phyloP scores from a whole-genome alignment of 2,888 invertebrate species.

The Watsonalla binaria region DNA sequence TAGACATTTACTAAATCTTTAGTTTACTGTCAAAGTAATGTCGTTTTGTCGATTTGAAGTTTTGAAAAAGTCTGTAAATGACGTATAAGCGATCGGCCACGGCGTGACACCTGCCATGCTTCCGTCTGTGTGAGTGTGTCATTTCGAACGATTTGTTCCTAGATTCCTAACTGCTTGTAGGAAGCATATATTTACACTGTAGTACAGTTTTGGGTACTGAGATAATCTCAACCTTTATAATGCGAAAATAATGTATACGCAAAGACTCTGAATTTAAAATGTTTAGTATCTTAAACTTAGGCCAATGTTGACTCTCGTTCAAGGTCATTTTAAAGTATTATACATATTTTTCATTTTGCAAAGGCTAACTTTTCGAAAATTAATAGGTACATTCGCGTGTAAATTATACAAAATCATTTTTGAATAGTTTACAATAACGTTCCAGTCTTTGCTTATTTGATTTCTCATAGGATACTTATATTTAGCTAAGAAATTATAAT shows the following conservation, averaged over 20 bases:
- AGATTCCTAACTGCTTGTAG: too few relatives aligned
- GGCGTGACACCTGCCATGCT: too few relatives aligned
- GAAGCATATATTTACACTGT: neutral
- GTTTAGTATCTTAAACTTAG: slow-evolving; percentile 8
- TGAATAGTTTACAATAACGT: slow-evolving; percentile 5
- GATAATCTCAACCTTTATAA: neutral
- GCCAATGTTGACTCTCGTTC: slow-evolving; percentile 4
- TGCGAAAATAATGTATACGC: neutral
- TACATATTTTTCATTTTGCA: slow-evolving; percentile 27
- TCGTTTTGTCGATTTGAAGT: too few relatives aligned
- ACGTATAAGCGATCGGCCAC: too few relatives aligned
- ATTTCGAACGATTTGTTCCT: too few relatives aligned
- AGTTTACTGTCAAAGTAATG: too few relatives aligned
- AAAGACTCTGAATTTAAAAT: slow-evolving; percentile 3
- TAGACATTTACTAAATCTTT: too few relatives aligned
- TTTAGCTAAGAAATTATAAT: neutral
- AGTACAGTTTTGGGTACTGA: neutral
- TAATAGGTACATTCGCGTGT: slow-evolving; percentile 13
- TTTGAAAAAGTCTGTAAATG: too few relatives aligned
- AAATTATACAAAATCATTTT: slow-evolving; percentile 11
- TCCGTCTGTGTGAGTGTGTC: too few relatives aligned
- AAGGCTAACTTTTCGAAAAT: slow-evolving; percentile 14
- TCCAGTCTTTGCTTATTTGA: slow-evolving; percentile 14
- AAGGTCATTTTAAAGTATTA: slow-evolving; percentile 30
- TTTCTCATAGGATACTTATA: slow-evolving; percentile 10